These are phyloP conservation scores for Zygothrica quintamaculata DNA, from an alignment of 2,888 invertebrate genomes.

Conservation along the genomic window DNA sequence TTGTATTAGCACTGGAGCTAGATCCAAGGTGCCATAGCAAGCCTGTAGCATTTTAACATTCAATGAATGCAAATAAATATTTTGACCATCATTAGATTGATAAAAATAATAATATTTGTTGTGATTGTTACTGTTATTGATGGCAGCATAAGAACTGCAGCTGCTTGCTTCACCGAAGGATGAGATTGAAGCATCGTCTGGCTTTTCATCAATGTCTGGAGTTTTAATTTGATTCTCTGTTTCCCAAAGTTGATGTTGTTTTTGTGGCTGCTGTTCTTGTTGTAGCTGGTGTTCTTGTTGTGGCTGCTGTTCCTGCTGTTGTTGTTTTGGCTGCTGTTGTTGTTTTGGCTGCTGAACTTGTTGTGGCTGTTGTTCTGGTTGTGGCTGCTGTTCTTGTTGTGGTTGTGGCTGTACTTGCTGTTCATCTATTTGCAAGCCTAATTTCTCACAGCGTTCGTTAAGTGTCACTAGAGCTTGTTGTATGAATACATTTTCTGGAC, in stretches of 20 bases:
- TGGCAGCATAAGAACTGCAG: slow-evolving; percentile 22
- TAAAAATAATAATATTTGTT: slow-evolving; percentile 84
- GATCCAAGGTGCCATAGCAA: slow-evolving; percentile 92
- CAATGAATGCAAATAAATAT: slow-evolving; percentile 94
- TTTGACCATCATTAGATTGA: slow-evolving; percentile 94
- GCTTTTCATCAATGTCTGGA: slow-evolving; percentile 58
- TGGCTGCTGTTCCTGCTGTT: background rate
- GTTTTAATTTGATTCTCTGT: slow-evolving; percentile 32
- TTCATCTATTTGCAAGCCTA: slow-evolving; percentile 66
- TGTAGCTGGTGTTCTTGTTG: too few species aligned
- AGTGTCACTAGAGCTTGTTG: slow-evolving; percentile 92
- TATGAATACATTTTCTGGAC: slow-evolving; percentile 93
- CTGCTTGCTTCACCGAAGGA: slow-evolving; percentile 58
- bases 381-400: background rate
- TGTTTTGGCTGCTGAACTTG: slow-evolving; percentile 3
- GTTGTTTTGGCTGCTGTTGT: background rate
- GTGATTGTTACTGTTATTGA: slow-evolving; percentile 84
- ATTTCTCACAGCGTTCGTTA: slow-evolving; percentile 74
- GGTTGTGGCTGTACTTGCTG: slow-evolving; percentile 25
- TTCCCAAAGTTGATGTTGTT: slow-evolving; percentile 16
- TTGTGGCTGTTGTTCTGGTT: too few species aligned
- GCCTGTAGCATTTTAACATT: slow-evolving; percentile 95
- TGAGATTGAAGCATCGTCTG: slow-evolving; percentile 61
- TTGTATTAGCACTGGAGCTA: slow-evolving; percentile 89
- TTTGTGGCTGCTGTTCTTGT: slow-evolving; percentile 5